Base-by-base conservation (phyloP, 2,113 vertebrate species). In the Tragelaphus buxtoni region DNA sequence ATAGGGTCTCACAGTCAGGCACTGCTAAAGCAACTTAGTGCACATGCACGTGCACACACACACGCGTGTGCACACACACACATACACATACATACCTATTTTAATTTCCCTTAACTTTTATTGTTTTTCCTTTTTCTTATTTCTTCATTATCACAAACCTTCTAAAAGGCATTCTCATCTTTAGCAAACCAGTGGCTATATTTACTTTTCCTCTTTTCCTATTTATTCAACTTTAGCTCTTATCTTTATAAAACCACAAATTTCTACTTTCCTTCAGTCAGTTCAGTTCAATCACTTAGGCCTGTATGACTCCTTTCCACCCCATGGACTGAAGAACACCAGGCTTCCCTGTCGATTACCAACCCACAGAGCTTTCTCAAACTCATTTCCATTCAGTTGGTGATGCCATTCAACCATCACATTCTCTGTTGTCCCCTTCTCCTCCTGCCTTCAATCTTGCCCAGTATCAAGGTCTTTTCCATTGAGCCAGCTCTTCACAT, bases 101-200 rank as follows among this genome's bases (percentile, higher is more conserved):
- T 88, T 53, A 74, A 22, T 80, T 80, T 91, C 24, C 9, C 20
- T 58, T 84, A 49, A 30, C 3, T 60, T 35, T 47, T 77, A 28
- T 55, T 82, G 45, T 85, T 65, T 79, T 65, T 10, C 30, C 10
- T 88, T 26, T 14, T 63, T 30, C 9, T 87, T 87, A 9, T 11
- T 88, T 77, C 24, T 65, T 91, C 39, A 55, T 7, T 45, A 42
- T 69, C 63, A 51, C 11, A 69, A 35, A 45, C 5, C 7, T 60
- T 94, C 8, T 63, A 91, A 88, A 60, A 39, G 26, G 35, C 14
- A 88, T 58, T 94, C 85, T 91, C 4, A 45, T 77, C 12, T 76
- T 77, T 9, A 88, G 49, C 56, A 88, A 87, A 58, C 4, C 3
- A 60, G 26, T 30, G 2, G 3, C 69, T 74, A 14, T 77, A 72